Base-by-base conservation (phyloP, 2,113 vertebrate species). In the Motacilla alba region DNA sequence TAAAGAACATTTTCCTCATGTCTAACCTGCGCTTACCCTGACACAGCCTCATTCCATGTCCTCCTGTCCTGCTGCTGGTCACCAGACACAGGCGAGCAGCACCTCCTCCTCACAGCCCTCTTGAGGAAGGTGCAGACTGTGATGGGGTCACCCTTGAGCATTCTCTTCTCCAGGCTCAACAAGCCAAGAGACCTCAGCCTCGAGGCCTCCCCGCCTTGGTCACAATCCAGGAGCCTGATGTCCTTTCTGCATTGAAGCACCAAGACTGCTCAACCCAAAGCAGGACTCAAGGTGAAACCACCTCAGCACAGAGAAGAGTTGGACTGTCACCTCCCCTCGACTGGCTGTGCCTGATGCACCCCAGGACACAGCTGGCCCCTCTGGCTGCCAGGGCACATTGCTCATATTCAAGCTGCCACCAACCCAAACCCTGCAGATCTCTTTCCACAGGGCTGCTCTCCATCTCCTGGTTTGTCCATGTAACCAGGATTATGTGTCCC, bases 231-330 rank as follows among this genome's bases (percentile, higher is more conserved):
- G 3, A 15, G 26, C 13, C 4, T 70, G 30, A 52, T 46, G 50
- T 22, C 14, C 8, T 59, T 28, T 26, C 21, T 52, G 24, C 33
- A 56, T 0, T 24, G 47, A 50, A 58, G 33, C 6, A 22, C 16
- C 18, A 70, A 39, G 75, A 55, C 31, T 31, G 30, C 67, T 41
- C 53, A 69, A 11, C 9, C 7, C 79, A 50, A 41, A 62, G 24
- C 7, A 59, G 23, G 5, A 26, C 47, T 63, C 0, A 0, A 68
- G 60, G n/a, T 17, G 16, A n/a, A 18, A 30, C 17, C 1, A 12
- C 15, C 23, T 33, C 28, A 44, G 55, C 23, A 26, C 22, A 69
- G 28, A 10, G 6, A 17, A 33, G 27, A 44, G 33, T 1, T 18
- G 33, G 33, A 28, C 10, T 39, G 46, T 39, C 22, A 18, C 31